Base-by-base conservation (phyloP, 2,888 invertebrate genomes). In the Eretmocerus hayati region DNA sequence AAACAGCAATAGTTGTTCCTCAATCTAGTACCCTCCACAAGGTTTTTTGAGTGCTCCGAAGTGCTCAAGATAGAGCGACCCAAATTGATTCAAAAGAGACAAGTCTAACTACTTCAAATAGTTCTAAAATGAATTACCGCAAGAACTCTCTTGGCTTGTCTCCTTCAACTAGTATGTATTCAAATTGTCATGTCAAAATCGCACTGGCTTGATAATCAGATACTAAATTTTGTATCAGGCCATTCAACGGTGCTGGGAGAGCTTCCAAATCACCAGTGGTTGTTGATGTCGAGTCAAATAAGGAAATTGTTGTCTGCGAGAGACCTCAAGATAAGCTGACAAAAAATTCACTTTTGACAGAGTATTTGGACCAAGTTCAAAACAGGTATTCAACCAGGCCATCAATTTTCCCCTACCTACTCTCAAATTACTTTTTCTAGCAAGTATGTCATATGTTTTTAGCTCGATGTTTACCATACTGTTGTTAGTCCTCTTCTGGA, bases 401-500 rank as follows among this genome's bases (percentile, higher is more conserved):
- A 15, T 5, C 9, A 46, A 30, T 42, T 52, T 2, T 36, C 31
- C n/a, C 8, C 39, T 9, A 19, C 16, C 20, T 13, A 22, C 30
- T 23, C 31, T 18, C 22, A 36, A 23, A 20, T 33, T 18, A 23
- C 23, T 30, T 35, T 6, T 45, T 19, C 23, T 30, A 15, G 19
- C 6, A 5, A 21, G 19, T 30, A 5, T 30, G 1, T 31, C 15
- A 8, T n/a, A n/a, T 5, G 6, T 52, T 53, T 59, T 30, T 67
- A 87, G 80, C 75, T 86, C 46, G 90, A 92, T 65, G 83, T 99
- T 5, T 97, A 96, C 71, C 81, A 84, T 56, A 78, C 83, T 26
- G 88, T 96, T 36, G 93, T 94, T 13, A 81, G 82, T 42, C 95
- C 95, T 0, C 77, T 94, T 18, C 84, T 97, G 46, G 84, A 87